phyloP scores from a whole-genome alignment of 1,140 invertebrate species.

The Psilanteris sp. region DNA sequence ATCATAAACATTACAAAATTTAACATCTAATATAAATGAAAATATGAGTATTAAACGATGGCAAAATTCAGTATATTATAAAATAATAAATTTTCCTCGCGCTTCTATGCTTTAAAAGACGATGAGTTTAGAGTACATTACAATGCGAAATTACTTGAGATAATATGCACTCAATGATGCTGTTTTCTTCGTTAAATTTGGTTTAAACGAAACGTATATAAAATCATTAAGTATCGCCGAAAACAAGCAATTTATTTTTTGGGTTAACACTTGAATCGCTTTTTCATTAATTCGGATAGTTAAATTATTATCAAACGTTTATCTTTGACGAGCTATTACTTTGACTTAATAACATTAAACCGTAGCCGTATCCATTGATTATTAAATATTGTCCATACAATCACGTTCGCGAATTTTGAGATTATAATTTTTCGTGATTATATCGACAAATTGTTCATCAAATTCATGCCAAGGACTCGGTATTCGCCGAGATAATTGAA shows the following conservation, averaged over 20 bases:
- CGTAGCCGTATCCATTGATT: conserved; percentile 1
- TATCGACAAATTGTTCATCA: conserved; percentile 32
- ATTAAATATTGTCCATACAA: conserved; percentile 22
- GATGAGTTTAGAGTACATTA: conserved; percentile 31
- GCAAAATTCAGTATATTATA: no score
- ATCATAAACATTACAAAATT: no score
- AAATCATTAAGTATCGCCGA: conserved; percentile 59
- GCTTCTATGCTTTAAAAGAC: conserved; percentile 4
- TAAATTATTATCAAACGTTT: no score
- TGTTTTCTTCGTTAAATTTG: conserved; percentile 3
- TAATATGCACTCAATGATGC: conserved; percentile 14
- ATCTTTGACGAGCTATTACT: no score
- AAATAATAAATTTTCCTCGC: no score
- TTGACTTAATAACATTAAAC: no score
- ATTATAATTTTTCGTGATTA: conserved; percentile 11
- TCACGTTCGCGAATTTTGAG: conserved; percentile 2
- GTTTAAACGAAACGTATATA: conserved; percentile 14
- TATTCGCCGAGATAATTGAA: conserved; percentile 68
- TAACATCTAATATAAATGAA: no score
- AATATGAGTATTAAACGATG: no score
- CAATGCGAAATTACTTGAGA: conserved; percentile 22
- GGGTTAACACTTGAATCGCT: conserved; percentile 21
- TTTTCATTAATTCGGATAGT: conserved; percentile 16
- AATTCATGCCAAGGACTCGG: conserved; percentile 67
- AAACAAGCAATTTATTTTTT: conserved; percentile 26